A percentile compares a stretch with the other conserved stretches of the same genome.
Evolutionary conservation across 2,797 vertebrate species (phyloP).

Genomic region (Vespertilio murinus): DNA sequence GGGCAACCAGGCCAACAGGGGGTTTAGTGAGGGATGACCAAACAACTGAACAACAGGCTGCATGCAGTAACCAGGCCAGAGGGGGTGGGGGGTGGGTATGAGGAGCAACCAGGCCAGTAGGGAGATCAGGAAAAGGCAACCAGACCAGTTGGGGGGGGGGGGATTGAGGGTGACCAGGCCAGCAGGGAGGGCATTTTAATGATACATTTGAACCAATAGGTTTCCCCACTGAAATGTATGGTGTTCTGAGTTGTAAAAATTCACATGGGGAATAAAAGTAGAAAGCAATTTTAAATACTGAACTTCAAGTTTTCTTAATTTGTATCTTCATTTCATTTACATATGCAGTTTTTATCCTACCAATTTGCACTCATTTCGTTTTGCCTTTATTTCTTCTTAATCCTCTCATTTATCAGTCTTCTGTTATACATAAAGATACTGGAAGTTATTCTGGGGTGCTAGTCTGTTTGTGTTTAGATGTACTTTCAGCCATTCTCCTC

Average conservation of each 20-base stretch:
- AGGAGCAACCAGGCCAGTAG: too few species aligned
- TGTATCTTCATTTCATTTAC: conserved; percentile 46
- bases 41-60: too few species aligned
- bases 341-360: not conserved
- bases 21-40: too few species aligned
- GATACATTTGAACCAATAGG: not conserved
- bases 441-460: not conserved
- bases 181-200: too few species aligned
- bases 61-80: too few species aligned
- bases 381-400: conserved; percentile 37
- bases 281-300: conserved; percentile 23
- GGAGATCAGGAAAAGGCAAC: too few species aligned
- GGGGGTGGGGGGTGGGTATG: too few species aligned
- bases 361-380: conserved; percentile 28
- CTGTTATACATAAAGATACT: not conserved
- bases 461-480: not conserved
- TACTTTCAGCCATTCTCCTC: not conserved
- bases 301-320: conserved; percentile 47
- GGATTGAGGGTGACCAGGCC: too few species aligned
- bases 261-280: conserved; percentile 40
- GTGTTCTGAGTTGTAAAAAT: not conserved
- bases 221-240: not conserved
- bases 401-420: conserved; percentile 40
- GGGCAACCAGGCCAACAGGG: too few species aligned
- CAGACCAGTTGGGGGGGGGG: too few species aligned